Evolutionary conservation across 2,888 invertebrate species (phyloP), one percentile per base, ranked within the genome.

Genomic region (Drosophila yooni): DNA sequence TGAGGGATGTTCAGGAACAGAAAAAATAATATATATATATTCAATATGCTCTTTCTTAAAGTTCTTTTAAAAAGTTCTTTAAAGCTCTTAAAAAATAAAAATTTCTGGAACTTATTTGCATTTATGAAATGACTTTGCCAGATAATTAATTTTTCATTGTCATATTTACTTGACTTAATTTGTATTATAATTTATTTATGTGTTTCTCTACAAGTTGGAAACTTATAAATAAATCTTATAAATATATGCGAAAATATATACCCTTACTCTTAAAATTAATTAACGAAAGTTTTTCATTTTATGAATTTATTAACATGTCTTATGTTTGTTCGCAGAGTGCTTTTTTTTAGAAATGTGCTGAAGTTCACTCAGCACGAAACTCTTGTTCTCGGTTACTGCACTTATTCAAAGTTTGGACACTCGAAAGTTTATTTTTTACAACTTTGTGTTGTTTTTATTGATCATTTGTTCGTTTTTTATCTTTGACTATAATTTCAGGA

Each of bases 391-490:
- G 56, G 38, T 21, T 56, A 15, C 40, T 25, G 31, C 21, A 46
- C 8, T 25, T 50, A 15, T 27, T 34, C n/a, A 50, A 50, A 36
- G 34, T 34, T 59, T 27, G n/a, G n/a, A 50, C n/a, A 59, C 34
- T 27, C n/a, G 11, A 52, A 40, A 61, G 38, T 52, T 61, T 52
- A 31, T 25, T 52, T 27, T 34, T 13, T 21, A 15, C 15, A 61
- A 52, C 52, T 52, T 61, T 52, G 21, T 7, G 52, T 18, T 43
- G 31, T 31, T 18, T 21, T 31, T 29, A 21, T 40, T 40, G 15
- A 5, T 15, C 21, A 40, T 21, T 29, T 29, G 38, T 57, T 36
- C 10, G 11, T 33, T 50, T 29, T 29, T 31, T 31, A n/a, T 34
- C 21, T 18, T 38, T 36, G 11, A 51, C 52, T 25, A 52, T 33